Percentiles rank a stretch among this genome's conserved stretches.
Conservation (phyloP, 35 echinoderm and acorn worm genomes). For the Chiridota heheva region DNA sequence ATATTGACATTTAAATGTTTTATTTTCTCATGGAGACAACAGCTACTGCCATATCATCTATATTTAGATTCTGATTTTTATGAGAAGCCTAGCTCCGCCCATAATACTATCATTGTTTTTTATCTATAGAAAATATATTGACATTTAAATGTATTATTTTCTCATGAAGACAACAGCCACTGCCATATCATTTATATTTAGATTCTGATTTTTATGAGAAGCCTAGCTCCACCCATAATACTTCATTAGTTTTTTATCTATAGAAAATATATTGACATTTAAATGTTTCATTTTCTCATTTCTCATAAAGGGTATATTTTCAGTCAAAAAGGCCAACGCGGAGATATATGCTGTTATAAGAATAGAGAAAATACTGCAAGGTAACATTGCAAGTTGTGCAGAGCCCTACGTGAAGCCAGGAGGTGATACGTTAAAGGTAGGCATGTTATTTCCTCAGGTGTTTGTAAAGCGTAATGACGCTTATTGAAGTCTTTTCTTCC, state of each 20-base stretch:
- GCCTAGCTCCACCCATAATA: too few species aligned
- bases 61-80: too few species aligned
- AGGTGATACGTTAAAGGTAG: constrained; percentile 82
- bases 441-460: neutral
- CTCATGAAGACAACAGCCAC: neutral
- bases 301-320: constrained; percentile 83
- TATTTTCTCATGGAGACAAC: neutral
- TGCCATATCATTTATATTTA: neutral
- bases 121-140: too few species aligned
- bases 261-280: neutral
- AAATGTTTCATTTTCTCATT: neutral
- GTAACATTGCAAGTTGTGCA: constrained; percentile 75
- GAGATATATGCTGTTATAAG: constrained; percentile 94
- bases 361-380: constrained; percentile 94
- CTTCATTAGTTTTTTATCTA: too few species aligned
- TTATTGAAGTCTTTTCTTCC: too few species aligned
- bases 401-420: constrained; percentile 95
- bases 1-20: too few species aligned
- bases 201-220: too few species aligned
- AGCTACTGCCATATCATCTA: neutral
- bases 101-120: too few species aligned
- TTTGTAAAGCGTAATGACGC: neutral
- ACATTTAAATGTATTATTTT: too few species aligned
- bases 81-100: too few species aligned
- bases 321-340: constrained; percentile 70